phyloP scores from a whole-genome alignment of 1,140 invertebrate genomes.

The Papilio polytes region DNA sequence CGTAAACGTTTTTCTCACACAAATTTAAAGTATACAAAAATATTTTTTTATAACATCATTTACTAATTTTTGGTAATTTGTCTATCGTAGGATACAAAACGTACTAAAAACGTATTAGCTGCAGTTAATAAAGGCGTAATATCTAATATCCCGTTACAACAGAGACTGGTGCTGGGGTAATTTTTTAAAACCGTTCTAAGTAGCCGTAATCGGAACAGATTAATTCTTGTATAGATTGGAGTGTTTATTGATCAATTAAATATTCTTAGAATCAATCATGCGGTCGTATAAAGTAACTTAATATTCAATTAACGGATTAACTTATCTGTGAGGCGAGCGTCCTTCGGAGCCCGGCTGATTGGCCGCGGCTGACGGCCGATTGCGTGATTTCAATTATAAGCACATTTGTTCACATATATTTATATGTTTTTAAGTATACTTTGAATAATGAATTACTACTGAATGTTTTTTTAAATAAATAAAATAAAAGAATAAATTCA shows the following conservation, averaged over 20 bases:
- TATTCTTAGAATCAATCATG: constrained; percentile 65
- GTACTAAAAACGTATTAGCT: not conserved
- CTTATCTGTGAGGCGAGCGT: constrained; percentile 49
- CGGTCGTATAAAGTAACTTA: constrained; percentile 61
- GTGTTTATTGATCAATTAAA: constrained; percentile 68
- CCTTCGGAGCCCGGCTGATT: constrained; percentile 7
- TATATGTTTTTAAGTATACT: not conserved
- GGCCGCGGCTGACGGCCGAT: constrained; percentile 6
- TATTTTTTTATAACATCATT: not conserved
- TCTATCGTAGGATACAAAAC: not conserved
- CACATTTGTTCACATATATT: not conserved
- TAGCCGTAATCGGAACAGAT: constrained; percentile 61
- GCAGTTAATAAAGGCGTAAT: not conserved
- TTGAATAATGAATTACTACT: too few species aligned
- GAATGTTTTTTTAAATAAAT: too few species aligned
- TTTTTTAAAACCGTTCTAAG: constrained; percentile 28
- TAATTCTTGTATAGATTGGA: constrained; percentile 60
- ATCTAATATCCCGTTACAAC: not conserved
- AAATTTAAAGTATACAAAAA: not conserved
- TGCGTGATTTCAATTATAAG: not conserved
- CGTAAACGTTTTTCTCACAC: not conserved
- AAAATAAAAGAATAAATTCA: too few species aligned
- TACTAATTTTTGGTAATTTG: not conserved
- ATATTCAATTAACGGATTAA: constrained; percentile 67
- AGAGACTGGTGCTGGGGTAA: not conserved